Percentiles rank a stretch among this genome's conserved stretches.
Conservation (phyloP, 2,797 vertebrate species). For the Amblyopsis hoosieri region DNA sequence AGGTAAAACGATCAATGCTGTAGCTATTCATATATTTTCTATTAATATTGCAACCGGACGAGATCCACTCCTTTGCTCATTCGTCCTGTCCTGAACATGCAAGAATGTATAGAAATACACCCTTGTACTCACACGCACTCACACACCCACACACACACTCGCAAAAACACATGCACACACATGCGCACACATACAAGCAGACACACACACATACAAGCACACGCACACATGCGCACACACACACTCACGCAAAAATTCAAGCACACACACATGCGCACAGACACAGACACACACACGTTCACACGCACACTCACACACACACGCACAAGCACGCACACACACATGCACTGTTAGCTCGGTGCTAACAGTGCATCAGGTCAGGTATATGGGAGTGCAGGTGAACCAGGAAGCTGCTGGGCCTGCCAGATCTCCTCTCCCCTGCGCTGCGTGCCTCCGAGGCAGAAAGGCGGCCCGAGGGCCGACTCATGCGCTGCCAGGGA, state of each 20-base stretch:
- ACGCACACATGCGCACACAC: no score
- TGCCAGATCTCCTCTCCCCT: constrained; percentile 42
- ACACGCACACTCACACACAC: neutral
- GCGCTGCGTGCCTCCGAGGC: constrained; percentile 54
- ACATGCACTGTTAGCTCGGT: neutral
- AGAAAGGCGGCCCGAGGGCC: constrained; percentile 54
- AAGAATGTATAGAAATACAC: neutral
- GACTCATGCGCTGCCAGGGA: constrained; percentile 80
- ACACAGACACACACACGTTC: neutral
- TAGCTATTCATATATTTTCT: no score
- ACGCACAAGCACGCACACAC: constrained; percentile 4
- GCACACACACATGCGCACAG: no score
- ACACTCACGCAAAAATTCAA: no score
- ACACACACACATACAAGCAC: no score
- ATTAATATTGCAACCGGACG: no score
- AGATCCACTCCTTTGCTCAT: neutral
- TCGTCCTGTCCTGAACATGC: no score
- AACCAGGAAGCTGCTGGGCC: constrained; percentile 54
- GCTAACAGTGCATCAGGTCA: constrained; percentile 37
- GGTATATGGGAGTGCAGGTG: constrained; percentile 48
- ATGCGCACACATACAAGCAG: no score
- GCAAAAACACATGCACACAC: no score
- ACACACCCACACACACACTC: neutral
- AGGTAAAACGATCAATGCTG: neutral
- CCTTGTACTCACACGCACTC: neutral